These are phyloP conservation scores for Diplodus puntazzo DNA, from an alignment of 2,797 vertebrate genomes.

Conservation along the genomic window DNA sequence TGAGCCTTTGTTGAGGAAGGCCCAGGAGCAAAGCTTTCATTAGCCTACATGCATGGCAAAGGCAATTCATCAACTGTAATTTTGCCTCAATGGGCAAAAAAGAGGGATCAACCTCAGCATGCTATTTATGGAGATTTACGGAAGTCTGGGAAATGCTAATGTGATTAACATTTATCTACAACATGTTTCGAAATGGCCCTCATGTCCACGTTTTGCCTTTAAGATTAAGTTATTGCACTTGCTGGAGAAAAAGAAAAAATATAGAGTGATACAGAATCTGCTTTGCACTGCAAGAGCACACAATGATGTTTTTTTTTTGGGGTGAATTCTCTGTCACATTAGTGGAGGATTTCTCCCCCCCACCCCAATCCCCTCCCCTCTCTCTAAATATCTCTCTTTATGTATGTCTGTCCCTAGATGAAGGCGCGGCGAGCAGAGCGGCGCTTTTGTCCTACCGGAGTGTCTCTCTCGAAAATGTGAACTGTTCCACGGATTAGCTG, in stretches of 20 bases:
- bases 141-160: constrained; percentile 90
- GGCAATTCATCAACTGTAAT: constrained; percentile 90
- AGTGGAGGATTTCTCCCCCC: constrained; percentile 77
- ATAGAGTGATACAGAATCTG: constrained; percentile 81
- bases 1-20: constrained; percentile 87
- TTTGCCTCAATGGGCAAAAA: constrained; percentile 88
- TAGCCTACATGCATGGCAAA: constrained; percentile 89
- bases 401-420: constrained; percentile 86
- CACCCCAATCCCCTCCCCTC: constrained; percentile 57
- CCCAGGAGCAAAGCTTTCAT: constrained; percentile 91
- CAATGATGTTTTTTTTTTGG: constrained; percentile 73
- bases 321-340: constrained; percentile 83
- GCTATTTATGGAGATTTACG: constrained; percentile 90
- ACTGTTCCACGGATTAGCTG: constrained; percentile 89
- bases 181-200: constrained; percentile 88
- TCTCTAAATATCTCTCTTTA: constrained; percentile 85
- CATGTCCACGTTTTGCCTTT: constrained; percentile 82
- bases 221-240: constrained; percentile 85
- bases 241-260: constrained; percentile 64
- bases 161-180: constrained; percentile 91
- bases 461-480: constrained; percentile 85
- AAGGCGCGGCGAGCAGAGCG: constrained; percentile 82
- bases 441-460: constrained; percentile 85
- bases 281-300: constrained; percentile 79
- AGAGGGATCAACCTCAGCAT: constrained; percentile 88